Evolutionary conservation across 1,140 invertebrate species (phyloP), one percentile per base, ranked within the genome.

Genomic region (Cylas formicarius): DNA sequence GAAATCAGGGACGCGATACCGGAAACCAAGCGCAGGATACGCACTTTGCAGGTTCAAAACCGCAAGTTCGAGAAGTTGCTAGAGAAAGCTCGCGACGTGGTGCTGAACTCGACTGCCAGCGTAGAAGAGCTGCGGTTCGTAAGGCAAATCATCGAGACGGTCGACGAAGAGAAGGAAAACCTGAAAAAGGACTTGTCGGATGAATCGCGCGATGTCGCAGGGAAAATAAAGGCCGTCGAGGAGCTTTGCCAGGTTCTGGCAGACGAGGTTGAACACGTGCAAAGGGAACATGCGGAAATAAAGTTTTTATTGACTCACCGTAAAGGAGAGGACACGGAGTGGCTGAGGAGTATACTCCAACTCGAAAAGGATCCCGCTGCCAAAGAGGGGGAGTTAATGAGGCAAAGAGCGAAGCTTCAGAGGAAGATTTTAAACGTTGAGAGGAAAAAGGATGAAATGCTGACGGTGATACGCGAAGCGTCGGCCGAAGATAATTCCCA

Each of bases 1-100:
- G 44, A 49, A 53, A 50, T 53, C 39, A 38, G 44, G 34, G 39
- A 53, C 39, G 52, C 49, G 28, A 50, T 50, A 40, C 11, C 38
- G 5, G 50, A 39, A 40, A 44, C 37, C 3, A 42, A 31, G 20
- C 27, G 33, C 13, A 24, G 52, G 4, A 39, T 53, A 14, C 23
- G 24, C 5, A 22, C 44, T 16, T 31, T 53, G 23, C 33, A 43
- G 11, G 35, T 40, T n/a, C 52, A 53, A 21, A 53, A 49, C 28
- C 33, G 21, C 1, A 40, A 40, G 9, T 50, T 49, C 21, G 50
- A 50, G 26, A 39, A 28, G 3, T 22, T 53, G 18, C 31, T 53
- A 20, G 52, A 53, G 2, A 42, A 35, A 10, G 47, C 52, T 6
- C 13, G 43, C 5, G 43, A 31, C n/a, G 28, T 47, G 18, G 47